Evolutionary conservation across 2,113 vertebrate genomes (phyloP), one percentile per base, ranked within the genome.

Genomic region (Mus spicilegus): DNA sequence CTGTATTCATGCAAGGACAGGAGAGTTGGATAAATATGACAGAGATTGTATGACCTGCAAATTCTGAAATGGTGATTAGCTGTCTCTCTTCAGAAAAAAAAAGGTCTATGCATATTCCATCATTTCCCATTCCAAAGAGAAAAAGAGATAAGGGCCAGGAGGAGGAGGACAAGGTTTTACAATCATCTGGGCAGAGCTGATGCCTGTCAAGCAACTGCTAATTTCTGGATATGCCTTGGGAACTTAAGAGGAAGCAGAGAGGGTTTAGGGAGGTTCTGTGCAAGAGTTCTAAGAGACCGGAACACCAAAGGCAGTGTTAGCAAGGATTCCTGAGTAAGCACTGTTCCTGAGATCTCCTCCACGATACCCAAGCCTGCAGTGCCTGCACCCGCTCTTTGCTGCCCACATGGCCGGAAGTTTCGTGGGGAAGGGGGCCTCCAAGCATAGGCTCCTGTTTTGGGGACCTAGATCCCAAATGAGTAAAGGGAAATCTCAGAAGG

Each of bases 291-390:
- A 5, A 19, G 33, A 7, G 39, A 20, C 4, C 61, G 26, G 65
- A 20, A 22, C 75, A 49, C 28, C n/a, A 76, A 90, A 90, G 87
- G 28, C 78, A 65, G 54, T 0, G 0, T n/a, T 92, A 77, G 51
- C 24, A 12, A 90, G 63, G 81, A 80, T 49, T 73, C 87, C 97
- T 84, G 95, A 96, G 39, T 94, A 69, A 96, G 96, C 97, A 93
- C 0, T 89, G 75, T 87, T 87, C 54, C 82, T 39, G 65, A 76
- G 39, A 24, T 82, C 72, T 51, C 1, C 0, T 58, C 86, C 86
- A 90, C 3, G 80, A 78, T 46, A 54, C 30, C 87, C 80, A 33
- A 7, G 67, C 11, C 67, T 26, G 58, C 22, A 54, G 56, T 9
- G 56, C 78, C 75, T 87, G 56, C 69, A 24, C 92, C 93, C 92